These are phyloP conservation scores for Phoenoteleia sp. DNA, from an alignment of 2,888 invertebrate genomes.

Conservation along the genomic window DNA sequence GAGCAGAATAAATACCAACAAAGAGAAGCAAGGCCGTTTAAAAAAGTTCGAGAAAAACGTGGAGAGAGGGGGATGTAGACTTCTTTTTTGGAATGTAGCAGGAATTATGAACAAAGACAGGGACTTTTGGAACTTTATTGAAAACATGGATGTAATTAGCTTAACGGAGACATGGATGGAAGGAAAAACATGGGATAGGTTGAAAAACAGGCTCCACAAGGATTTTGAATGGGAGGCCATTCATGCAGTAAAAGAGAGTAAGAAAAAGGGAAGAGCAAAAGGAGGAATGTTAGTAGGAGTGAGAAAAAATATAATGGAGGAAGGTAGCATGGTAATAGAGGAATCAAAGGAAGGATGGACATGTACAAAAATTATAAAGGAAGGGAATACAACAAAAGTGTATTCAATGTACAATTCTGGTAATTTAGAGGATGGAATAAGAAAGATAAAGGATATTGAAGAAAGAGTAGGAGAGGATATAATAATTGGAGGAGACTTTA, in stretches of 20 bases:
- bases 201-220: neutral
- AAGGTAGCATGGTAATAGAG: too few species aligned
- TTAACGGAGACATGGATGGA: conserved; percentile 67
- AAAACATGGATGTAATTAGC: conserved; percentile 12
- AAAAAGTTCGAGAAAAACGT: too few species aligned
- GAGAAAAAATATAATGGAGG: neutral
- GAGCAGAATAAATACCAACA: too few species aligned
- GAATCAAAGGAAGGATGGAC: too few species aligned
- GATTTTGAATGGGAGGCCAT: neutral
- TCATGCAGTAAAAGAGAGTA: conserved; percentile 7
- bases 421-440: neutral
- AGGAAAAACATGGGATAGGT: conserved; percentile 49
- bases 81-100: conserved; percentile 63
- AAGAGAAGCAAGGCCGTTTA: too few species aligned
- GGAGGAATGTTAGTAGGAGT: neutral
- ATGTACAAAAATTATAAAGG: too few species aligned
- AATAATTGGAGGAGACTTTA: conserved; percentile 15
- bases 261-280: neutral
- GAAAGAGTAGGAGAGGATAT: neutral
- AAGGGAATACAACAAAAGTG: too few species aligned
- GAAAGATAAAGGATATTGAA: neutral
- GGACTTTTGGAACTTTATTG: conserved; percentile 61
- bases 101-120: conserved; percentile 61
- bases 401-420: neutral
- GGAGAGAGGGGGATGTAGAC: too few species aligned